phyloP scores from a whole-genome alignment of 2,797 vertebrate genomes.

The Lithobates sylvaticus region DNA sequence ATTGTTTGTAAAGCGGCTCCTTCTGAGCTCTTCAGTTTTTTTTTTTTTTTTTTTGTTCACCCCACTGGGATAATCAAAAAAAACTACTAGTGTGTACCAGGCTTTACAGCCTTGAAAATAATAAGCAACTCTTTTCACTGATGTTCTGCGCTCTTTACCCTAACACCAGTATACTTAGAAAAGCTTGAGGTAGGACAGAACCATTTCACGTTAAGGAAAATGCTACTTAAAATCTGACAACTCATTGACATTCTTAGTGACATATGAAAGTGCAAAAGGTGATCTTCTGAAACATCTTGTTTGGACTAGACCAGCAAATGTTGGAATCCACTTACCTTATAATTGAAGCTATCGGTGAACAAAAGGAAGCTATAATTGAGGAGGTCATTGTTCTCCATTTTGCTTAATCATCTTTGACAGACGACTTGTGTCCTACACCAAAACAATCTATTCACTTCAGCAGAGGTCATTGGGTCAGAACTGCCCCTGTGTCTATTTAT shows the following conservation, averaged over 20 bases:
- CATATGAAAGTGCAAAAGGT: slow-evolving; percentile 20
- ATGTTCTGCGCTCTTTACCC: neutral
- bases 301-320: slow-evolving; percentile 15
- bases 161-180: neutral
- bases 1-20: too few relatives aligned
- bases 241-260: slow-evolving; percentile 1
- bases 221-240: neutral
- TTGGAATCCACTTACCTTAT: slow-evolving; percentile 33
- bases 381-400: slow-evolving; percentile 42
- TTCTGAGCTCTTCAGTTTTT: too few relatives aligned
- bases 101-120: too few relatives aligned
- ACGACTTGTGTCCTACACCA: slow-evolving; percentile 31
- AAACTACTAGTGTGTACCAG: too few relatives aligned
- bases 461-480: neutral
- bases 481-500: slow-evolving; percentile 1
- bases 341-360: slow-evolving; percentile 39
- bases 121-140: too few relatives aligned
- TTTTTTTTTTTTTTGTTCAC: too few relatives aligned
- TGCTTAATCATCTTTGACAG: slow-evolving; percentile 43
- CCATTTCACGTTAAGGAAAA: neutral
- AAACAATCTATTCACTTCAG: slow-evolving; percentile 30
- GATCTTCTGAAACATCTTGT: slow-evolving; percentile 35
- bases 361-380: slow-evolving; percentile 14
- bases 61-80: too few relatives aligned
- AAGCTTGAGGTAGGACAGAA: neutral